Evolutionary conservation across 2,888 invertebrate genomes (phyloP).

Genomic region (Pachliopta kotzebuea): DNA sequence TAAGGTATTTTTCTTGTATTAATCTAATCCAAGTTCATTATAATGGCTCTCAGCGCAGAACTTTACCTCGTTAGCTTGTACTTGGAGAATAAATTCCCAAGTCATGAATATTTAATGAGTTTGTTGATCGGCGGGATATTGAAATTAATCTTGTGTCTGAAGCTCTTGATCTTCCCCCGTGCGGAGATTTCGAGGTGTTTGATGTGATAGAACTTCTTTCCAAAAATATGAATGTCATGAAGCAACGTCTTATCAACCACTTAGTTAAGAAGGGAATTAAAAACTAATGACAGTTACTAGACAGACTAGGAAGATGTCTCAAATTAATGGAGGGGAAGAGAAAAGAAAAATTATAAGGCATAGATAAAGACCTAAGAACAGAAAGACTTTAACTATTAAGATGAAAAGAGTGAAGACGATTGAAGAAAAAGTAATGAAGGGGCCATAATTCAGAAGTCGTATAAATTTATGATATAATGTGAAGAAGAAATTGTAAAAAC

Average conservation of each 20-base stretch:
- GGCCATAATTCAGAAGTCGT: neutral
- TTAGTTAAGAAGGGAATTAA: neutral
- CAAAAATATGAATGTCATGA: neutral
- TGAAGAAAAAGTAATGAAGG: no score
- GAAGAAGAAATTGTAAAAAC: no score
- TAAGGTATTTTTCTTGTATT: neutral
- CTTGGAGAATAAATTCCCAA: conserved; percentile 1
- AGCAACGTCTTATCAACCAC: neutral
- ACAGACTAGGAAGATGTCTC: no score
- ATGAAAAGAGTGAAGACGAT: no score
- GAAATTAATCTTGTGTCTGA: conserved; percentile 7
- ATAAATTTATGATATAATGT: no score
- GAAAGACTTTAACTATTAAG: no score
- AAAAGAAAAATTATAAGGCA: no score
- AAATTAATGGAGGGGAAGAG: no score
- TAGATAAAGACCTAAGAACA: no score
- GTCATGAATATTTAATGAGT: conserved; percentile 8
- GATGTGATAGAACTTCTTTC: neutral
- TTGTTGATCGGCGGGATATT: conserved; percentile 14
- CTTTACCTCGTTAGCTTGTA: conserved; percentile 12
- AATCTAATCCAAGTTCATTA: conserved; percentile 2
- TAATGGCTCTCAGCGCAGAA: neutral
- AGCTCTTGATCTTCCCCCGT: neutral
- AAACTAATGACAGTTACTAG: no score
- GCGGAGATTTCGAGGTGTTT: neutral